Evolutionary conservation across 2,888 invertebrate genomes (phyloP), one percentile per base, ranked within the genome.

Genomic region (Stomorhina lunata): DNA sequence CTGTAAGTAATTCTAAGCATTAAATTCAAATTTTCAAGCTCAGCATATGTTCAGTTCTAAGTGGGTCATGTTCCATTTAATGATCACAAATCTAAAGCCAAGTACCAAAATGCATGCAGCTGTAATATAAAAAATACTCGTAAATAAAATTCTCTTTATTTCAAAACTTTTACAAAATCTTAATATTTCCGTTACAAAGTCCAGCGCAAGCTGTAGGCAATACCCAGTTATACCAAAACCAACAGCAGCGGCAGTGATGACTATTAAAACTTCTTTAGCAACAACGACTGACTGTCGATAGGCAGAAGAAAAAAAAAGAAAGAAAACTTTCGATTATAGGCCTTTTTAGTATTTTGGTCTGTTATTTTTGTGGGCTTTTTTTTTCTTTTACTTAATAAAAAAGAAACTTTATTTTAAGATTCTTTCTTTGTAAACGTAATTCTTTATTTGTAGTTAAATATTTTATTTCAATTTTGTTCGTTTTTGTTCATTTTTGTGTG

Each of bases 251-350:
- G n/a, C 45, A 20, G 0, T 5, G 7, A 6, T 43, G 6, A 7
- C 7, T 27, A 25, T 5, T 53, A 27, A 25, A 15, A 15, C 20
- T 25, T 27, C n/a, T 27, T 27, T 7, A 4, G 12, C 2, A 10
- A 50, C 27, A 15, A 10, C 27, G 15, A 10, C 20, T 10, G n/a
- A 37, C 37, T 37, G n/a, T n/a, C n/a, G n/a, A n/a, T 37, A 37
- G 12, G 37, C n/a, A n/a, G 53, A 25, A 63, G 50, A 2, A 7
- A 25, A 61, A 15, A 40, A 34, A 32, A 22, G 1, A 61, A 27
- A 37, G 15, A 57, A 75, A 84, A 84, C 84, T 84, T 84, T 84
- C 84, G 84, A 84, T 84, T 84, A 66, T 82, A 78, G 75, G 80
- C 81, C 43, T 73, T 25, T 61, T 77, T 7, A 15, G 53, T 53